phyloP scores from a whole-genome alignment of 1,140 invertebrate genomes.

The Aporrectodea caliginosa region DNA sequence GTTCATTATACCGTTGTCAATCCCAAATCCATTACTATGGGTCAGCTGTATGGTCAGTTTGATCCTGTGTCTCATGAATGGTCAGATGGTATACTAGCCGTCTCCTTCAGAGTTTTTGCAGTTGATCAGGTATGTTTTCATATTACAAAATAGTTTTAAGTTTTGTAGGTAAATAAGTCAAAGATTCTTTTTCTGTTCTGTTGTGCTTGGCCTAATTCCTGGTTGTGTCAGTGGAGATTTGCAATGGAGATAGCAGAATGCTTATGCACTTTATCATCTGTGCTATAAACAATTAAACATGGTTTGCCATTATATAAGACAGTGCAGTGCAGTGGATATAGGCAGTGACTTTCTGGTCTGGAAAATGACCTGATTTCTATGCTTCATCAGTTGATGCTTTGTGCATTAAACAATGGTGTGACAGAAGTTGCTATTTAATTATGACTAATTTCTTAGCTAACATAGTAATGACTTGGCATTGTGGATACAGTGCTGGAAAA shows the following conservation, averaged over 20 bases:
- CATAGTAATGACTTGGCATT: no score
- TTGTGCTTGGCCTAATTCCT: not conserved
- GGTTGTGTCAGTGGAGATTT: not conserved
- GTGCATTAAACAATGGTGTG: no score
- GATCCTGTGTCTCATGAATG: constrained; percentile 92
- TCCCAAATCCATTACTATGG: constrained; percentile 93
- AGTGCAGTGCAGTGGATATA: no score
- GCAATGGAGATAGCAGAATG: not conserved
- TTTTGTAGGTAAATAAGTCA: no score
- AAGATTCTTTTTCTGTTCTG: no score
- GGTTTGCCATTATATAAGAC: not conserved
- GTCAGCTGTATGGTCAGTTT: constrained; percentile 91
- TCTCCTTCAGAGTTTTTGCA: constrained; percentile 84
- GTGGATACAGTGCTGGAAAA: no score
- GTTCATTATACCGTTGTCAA: constrained; percentile 78
- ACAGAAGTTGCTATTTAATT: no score
- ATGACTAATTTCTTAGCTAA: no score
- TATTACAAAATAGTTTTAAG: no score
- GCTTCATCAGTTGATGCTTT: no score
- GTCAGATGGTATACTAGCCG: constrained; percentile 89
- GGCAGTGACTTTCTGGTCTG: no score
- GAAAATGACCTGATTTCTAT: no score
- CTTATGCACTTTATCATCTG: not conserved
- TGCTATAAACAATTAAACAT: not conserved
- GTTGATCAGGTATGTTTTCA: constrained; percentile 62